phyloP scores from a whole-genome alignment of 2,888 invertebrate genomes.

The Gisinianus flammeolus region DNA sequence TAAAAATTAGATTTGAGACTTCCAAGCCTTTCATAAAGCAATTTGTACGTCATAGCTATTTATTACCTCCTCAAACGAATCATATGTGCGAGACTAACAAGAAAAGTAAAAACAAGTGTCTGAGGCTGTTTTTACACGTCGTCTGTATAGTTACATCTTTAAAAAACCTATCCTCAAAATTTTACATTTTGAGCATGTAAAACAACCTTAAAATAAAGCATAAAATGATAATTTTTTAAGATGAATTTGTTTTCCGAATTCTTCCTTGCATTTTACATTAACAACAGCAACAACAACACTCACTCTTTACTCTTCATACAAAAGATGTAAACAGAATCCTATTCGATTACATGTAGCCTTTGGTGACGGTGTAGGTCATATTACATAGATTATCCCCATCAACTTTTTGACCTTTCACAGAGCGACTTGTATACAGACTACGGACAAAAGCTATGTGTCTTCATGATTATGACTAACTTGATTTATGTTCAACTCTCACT shows the following conservation, averaged over 20 bases:
- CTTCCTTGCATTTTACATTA: neutral
- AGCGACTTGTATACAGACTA: neutral
- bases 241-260: neutral
- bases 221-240: neutral
- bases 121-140: no score
- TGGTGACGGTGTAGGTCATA: slow-evolving; percentile 1
- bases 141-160: no score
- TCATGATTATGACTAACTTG: neutral
- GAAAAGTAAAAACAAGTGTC: no score
- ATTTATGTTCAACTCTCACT: neutral
- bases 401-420: neutral
- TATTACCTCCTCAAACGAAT: no score
- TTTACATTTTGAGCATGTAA: no score
- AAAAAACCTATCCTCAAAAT: no score
- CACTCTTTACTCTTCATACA: neutral
- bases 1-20: no score
- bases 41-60: no score
- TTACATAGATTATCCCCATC: neutral
- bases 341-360: neutral
- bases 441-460: neutral
- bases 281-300: neutral
- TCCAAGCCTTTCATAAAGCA: no score
- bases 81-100: no score
- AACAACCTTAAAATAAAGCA: no score
- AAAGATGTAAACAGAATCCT: neutral